Evolutionary conservation across 2,797 vertebrate genomes (phyloP), one percentile per base, ranked within the genome.

Genomic region (Xenopus petersii): DNA sequence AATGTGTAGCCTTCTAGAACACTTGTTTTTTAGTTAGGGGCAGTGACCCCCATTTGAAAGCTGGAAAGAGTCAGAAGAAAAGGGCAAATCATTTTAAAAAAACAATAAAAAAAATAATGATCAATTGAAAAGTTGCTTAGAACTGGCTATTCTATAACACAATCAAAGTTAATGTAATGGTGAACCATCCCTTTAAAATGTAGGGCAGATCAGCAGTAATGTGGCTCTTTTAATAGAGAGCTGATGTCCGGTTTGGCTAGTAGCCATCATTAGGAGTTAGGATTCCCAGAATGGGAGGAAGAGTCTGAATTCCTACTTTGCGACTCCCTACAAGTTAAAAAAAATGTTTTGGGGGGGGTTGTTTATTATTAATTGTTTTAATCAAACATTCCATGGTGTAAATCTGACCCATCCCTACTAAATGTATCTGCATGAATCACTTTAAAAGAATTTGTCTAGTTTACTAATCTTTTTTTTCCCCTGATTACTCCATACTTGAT

Each of bases 311-410:
- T 59, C 15, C 62, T 64, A 4, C 9, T 1, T 10, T 59, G 17
- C 2, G 10, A 3, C 9, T 3, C 33, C 5, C 17, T 67, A 46
- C 55, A 68, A 68, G 16, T 70, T 9, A n/a, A n/a, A n/a, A n/a
- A n/a, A n/a, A 64, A 42, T 13, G 30, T 64, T 30, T 62, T 62
- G 21, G 21, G 21, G 21, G 21, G 21, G 21, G 21, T 21, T 21
- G 21, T 21, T 21, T 21, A 21, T 21, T 21, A 21, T 24, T 13
- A 63, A 70, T 70, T 70, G 61, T 75, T 64, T 75, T 26, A 48
- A 58, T 75, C 58, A 75, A 64, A 71, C 51, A 65, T 75, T 75
- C 74, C 74, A 64, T 75, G 12, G 21, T 66, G 69, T 71, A 66
- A 76, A 63, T 47, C 56, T 70, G 58, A 36, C 5, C 42, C 15